Base-by-base conservation (phyloP, 2,113 vertebrate species). In the Euleptes europaea region DNA sequence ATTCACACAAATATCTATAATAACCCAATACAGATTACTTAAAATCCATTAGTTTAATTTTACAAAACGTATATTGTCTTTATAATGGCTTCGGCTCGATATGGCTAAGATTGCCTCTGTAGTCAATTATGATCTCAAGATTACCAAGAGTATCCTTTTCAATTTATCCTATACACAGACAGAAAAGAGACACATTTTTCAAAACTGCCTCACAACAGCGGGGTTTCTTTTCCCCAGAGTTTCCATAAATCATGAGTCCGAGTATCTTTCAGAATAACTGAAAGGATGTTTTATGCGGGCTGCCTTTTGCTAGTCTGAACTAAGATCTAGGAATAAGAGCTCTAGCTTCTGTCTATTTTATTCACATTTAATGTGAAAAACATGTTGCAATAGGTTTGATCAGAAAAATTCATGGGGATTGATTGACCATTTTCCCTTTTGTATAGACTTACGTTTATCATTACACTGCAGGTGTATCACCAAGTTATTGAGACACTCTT, bases 391-490 rank as follows among this genome's bases (percentile, higher is more conserved):
- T 35, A 78, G 40, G 5, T 63, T 26, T 31, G 13, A 26, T 31
- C 12, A 78, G 26, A 78, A 63, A 63, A 78, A 4, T 7, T 13
- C 49, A 60, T 9, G 21, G 60, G 33, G 7, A 13, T 8, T 38
- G 13, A 72, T 70, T 67, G n/a, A 26, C 0, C 60, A 63, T 63
- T 63, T 63, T 10, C 2, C 31, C 67, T 49, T 38, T 83, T 90
- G n/a, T 60, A 4, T 73, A 54, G 76, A 95, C 98, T 98, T 95
- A 99, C 98, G 31, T 85, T 96, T 95, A 87, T 93, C 94, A 82
- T 97, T 95, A 86, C 98, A 99, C 17, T 90, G 94, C 82, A 99
- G 94, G 5, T 94, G 93, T 76, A 97, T 87, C 78, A 97, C 92
- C 44, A 89, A 84, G 67, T 96, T 91, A 57, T 95, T 91, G 42